phyloP scores from a whole-genome alignment of 2,797 vertebrate genomes.

The Etheostoma perlongum region DNA sequence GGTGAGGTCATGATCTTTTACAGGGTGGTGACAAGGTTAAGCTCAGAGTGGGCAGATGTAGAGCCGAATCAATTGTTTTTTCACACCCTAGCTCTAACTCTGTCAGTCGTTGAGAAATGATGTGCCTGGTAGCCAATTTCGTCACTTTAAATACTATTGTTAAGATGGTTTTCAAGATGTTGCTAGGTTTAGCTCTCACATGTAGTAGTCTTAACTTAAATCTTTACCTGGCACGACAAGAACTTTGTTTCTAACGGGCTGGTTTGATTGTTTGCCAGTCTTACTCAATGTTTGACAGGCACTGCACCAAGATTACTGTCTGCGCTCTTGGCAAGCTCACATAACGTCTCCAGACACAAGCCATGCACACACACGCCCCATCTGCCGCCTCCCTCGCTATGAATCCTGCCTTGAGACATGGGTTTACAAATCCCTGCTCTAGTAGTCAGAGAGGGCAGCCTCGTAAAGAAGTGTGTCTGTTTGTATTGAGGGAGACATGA shows the following conservation, averaged over 20 bases:
- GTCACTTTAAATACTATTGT: constrained; percentile 30
- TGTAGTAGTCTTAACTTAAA: not conserved
- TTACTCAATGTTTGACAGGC: constrained; percentile 63
- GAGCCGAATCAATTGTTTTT: constrained; percentile 52
- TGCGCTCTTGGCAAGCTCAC: constrained; percentile 57
- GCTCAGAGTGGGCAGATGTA: constrained; percentile 47
- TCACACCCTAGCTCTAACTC: constrained; percentile 23
- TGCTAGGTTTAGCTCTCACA: constrained; percentile 11
- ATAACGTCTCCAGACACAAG: constrained; percentile 66
- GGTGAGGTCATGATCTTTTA: constrained; percentile 68
- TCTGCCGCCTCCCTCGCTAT: constrained; percentile 62
- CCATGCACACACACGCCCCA: constrained; percentile 63
- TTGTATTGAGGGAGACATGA: constrained; percentile 73
- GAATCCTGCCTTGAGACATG: constrained; percentile 71
- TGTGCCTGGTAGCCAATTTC: constrained; percentile 13
- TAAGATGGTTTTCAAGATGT: constrained; percentile 14
- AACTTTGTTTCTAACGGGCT: constrained; percentile 31
- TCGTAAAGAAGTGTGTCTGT: constrained; percentile 71
- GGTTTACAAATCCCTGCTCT: constrained; percentile 70
- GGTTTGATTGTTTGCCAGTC: constrained; percentile 46
- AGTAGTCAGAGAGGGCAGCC: constrained; percentile 62
- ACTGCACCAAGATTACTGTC: constrained; percentile 58
- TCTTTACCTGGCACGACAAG: constrained; percentile 9
- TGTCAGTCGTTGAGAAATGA: constrained; percentile 32
- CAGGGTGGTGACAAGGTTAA: constrained; percentile 73